These are phyloP conservation scores for Apogon talboti DNA, from an alignment of 2,797 vertebrate species.

Conservation along the genomic window DNA sequence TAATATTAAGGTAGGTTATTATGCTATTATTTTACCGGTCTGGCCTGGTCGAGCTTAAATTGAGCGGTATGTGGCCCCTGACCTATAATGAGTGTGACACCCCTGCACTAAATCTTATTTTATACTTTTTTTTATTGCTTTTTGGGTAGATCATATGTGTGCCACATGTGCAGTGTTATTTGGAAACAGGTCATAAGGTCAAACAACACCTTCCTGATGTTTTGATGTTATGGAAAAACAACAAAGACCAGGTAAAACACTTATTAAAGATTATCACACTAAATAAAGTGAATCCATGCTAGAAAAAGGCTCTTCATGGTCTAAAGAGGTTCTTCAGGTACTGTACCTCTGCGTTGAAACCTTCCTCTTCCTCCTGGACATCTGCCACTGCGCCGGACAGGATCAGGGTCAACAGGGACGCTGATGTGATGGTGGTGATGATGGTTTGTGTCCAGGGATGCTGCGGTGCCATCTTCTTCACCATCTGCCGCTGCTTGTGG, in stretches of 20 bases:
- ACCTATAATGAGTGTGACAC: no score
- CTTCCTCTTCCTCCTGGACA: slow-evolving; percentile 53
- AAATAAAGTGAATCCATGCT: no score
- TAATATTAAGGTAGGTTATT: no score
- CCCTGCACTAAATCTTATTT: no score
- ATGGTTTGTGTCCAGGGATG: slow-evolving; percentile 23
- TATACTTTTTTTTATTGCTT: no score
- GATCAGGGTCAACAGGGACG: slow-evolving; percentile 39
- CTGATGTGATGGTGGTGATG: slow-evolving; percentile 19
- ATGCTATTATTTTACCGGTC: no score
- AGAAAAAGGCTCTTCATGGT: no score
- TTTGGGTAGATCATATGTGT: slow-evolving; percentile 3
- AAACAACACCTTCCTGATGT: slow-evolving; percentile 19
- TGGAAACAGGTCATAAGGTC: slow-evolving; percentile 36
- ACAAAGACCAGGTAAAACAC: background rate
- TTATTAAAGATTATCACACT: background rate
- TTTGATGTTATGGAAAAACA: slow-evolving; percentile 3
- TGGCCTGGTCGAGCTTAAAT: no score
- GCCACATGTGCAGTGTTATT: slow-evolving; percentile 21
- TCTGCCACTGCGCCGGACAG: slow-evolving; percentile 36
- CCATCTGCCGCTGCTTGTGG: background rate
- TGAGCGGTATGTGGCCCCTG: no score
- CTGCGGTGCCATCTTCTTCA: slow-evolving; percentile 53
- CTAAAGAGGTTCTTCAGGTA: no score
- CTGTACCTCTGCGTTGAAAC: slow-evolving; percentile 72